Percentiles rank a stretch among this genome's conserved stretches.
These are phyloP conservation scores for Arbacia lixula DNA, from an alignment of 53 echinoderm and acorn worm genomes.

Conservation along the genomic window DNA sequence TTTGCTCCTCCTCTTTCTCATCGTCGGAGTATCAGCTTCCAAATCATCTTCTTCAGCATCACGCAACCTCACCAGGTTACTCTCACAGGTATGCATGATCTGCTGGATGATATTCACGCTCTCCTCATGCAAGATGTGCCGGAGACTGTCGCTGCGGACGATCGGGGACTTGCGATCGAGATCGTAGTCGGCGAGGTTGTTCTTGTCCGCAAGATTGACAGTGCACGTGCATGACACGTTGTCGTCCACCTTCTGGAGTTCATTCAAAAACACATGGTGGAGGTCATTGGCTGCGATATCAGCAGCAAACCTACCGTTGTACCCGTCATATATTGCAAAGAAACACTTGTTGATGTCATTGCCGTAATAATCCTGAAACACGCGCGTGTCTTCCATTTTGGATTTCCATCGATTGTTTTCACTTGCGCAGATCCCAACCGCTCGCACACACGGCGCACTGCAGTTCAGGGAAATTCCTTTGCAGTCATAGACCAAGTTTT, in stretches of 20 bases:
- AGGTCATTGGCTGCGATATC: conserved; percentile 94
- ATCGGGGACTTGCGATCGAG: conserved; percentile 75
- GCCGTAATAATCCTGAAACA: conserved; percentile 97
- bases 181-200: conserved; percentile 76
- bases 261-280: conserved; percentile 86
- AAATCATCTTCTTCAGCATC: not conserved
- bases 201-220: conserved; percentile 85
- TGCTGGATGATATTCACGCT: conserved; percentile 91
- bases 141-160: conserved; percentile 82
- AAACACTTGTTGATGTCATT: conserved; percentile 93
- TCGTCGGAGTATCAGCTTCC: not conserved
- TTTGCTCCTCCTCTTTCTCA: conserved; percentile 36
- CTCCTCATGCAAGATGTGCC: conserved; percentile 94
- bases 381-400: conserved; percentile 93
- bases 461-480: conserved; percentile 80
- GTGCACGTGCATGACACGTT: conserved; percentile 84
- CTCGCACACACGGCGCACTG: conserved; percentile 78
- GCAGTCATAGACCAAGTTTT: conserved; percentile 65
- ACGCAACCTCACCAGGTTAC: conserved; percentile 60
- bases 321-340: conserved; percentile 97
- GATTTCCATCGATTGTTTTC: conserved; percentile 92
- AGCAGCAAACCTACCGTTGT: conserved; percentile 92
- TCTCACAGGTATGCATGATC: conserved; percentile 97
- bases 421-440: conserved; percentile 87
- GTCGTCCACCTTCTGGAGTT: conserved; percentile 88